Percentiles rank a stretch among this genome's conserved stretches.
Evolutionary conservation across 2,888 invertebrate genomes (phyloP).

Genomic region (Aleiodes testaceus): DNA sequence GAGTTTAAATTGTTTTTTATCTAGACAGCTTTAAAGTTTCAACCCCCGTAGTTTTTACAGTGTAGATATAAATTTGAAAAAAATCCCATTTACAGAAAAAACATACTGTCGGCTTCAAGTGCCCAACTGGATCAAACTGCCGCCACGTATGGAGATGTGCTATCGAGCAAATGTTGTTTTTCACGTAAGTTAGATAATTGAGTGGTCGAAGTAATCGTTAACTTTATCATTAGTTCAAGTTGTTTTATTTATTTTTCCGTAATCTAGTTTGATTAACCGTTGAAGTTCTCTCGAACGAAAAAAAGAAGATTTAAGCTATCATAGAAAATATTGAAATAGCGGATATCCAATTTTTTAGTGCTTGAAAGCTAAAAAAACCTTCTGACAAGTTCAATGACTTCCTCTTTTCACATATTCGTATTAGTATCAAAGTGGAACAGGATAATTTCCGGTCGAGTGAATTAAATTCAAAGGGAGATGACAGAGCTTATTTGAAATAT

Average conservation of each 20-base stretch:
- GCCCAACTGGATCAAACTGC: conserved; percentile 92
- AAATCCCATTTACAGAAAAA: conserved; percentile 82
- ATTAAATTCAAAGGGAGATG: neutral
- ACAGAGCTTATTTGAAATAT: neutral
- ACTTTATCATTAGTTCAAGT: conserved; percentile 5
- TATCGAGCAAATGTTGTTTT: conserved; percentile 98
- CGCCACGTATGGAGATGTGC: conserved; percentile 98
- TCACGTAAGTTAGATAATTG: conserved; percentile 84
- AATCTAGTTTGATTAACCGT: conserved; percentile 3
- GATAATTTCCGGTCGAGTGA: conserved; percentile 8
- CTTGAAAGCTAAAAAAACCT: neutral
- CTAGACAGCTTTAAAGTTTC: too few relatives aligned
- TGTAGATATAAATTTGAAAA: conserved; percentile 40
- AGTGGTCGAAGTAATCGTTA: conserved; percentile 1
- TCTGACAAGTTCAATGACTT: neutral
- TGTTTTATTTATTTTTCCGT: conserved; percentile 1
- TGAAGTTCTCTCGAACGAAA: conserved; percentile 1
- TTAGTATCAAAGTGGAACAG: conserved; percentile 5
- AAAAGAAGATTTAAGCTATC: neutral
- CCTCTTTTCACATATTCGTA: neutral
- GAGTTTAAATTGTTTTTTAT: too few relatives aligned
- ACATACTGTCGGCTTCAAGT: conserved; percentile 96
- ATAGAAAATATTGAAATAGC: conserved; percentile 7
- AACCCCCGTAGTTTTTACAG: conserved; percentile 1
- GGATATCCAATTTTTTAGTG: neutral